phyloP scores from a whole-genome alignment of 1,140 invertebrate genomes.

The Brevipalpus yothersi region DNA sequence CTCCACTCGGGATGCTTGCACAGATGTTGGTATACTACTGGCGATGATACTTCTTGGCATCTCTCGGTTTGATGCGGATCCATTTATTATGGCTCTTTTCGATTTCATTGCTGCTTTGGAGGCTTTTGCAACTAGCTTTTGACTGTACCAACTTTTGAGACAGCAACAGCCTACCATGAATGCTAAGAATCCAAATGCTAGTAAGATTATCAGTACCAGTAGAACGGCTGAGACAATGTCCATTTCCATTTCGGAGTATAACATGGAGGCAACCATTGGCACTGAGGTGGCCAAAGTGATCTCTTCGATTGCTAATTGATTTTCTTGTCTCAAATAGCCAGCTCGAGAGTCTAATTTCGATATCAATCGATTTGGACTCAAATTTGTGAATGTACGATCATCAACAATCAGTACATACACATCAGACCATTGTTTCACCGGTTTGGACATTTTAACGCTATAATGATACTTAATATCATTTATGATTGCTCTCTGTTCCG shows the following conservation, averaged over 20 bases:
- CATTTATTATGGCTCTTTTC: neutral
- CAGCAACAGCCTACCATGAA: neutral
- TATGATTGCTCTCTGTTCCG: neutral
- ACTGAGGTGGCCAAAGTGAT: neutral
- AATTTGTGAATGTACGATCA: neutral
- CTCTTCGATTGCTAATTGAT: neutral
- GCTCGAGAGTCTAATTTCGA: neutral
- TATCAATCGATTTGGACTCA: neutral
- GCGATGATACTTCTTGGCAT: neutral
- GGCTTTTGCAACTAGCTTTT: neutral
- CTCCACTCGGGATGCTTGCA: neutral
- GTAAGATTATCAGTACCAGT: neutral
- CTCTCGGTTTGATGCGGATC: neutral
- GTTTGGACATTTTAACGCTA: neutral
- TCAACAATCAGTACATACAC: neutral
- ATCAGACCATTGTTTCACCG: neutral
- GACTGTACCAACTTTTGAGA: neutral
- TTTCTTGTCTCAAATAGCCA: neutral
- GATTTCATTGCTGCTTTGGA: neutral
- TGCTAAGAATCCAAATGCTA: neutral
- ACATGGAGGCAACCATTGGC: neutral
- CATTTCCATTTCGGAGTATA: neutral
- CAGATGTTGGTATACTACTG: neutral
- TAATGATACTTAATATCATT: neutral
- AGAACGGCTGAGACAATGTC: neutral